Evolutionary conservation across 2,113 vertebrate genomes (phyloP).

Genomic region (Muntiacus reevesi): DNA sequence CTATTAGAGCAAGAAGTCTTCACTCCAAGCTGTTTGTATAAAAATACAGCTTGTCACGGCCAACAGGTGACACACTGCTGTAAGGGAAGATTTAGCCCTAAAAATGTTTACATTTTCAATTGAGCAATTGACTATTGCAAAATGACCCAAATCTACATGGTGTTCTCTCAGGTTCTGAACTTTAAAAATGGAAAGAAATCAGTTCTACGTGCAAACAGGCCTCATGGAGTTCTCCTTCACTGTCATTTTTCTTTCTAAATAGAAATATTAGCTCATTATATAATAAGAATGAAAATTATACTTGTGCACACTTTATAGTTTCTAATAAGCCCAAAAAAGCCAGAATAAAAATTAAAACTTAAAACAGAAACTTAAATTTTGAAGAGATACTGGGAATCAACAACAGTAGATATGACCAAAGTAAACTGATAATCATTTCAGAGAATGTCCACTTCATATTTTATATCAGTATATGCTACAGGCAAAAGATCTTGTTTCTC

Average conservation of each 20-base stretch:
- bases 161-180: background rate
- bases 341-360: background rate
- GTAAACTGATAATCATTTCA: background rate
- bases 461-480: background rate
- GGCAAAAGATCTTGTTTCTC: background rate
- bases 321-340: background rate
- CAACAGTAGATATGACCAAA: background rate
- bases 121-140: background rate
- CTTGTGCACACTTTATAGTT: background rate
- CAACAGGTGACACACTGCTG: background rate
- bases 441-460: background rate
- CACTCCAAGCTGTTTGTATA: background rate
- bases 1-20: background rate
- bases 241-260: background rate
- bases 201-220: background rate
- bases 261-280: background rate
- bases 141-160: background rate
- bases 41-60: background rate
- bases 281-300: background rate
- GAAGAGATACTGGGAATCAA: background rate
- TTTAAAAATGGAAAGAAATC: background rate
- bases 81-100: background rate
- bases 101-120: background rate
- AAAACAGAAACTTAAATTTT: background rate
- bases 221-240: background rate